Evolutionary conservation across 2,888 invertebrate species (phyloP).

Genomic region (Ernsta delagoae): DNA sequence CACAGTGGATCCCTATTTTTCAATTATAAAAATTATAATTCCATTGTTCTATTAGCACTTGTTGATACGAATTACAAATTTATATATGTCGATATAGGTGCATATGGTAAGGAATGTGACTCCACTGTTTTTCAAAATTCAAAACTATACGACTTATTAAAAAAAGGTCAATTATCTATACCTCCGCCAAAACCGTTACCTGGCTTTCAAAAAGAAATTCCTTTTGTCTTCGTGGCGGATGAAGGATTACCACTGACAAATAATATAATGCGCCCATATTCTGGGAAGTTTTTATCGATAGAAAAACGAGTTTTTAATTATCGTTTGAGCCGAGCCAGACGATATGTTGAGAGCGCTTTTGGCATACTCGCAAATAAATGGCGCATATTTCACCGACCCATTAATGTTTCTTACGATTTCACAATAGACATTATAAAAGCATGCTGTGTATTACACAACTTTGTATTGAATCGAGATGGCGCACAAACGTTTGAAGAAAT

Average conservation of each 20-base stretch:
- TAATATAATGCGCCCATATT: conserved; percentile 36
- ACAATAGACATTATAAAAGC: conserved; percentile 5
- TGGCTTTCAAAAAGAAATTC: conserved; percentile 9
- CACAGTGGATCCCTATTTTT: conserved; percentile 46
- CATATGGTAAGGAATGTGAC: conserved; percentile 38
- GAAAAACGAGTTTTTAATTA: conserved; percentile 36
- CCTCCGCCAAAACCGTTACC: conserved; percentile 22
- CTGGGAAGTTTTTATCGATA: conserved; percentile 27
- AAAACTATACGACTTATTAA: conserved; percentile 9
- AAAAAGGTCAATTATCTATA: conserved; percentile 28
- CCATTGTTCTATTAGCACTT: conserved; percentile 46
- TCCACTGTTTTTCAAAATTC: conserved; percentile 19
- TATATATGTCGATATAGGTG: conserved; percentile 41
- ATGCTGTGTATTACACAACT: conserved; percentile 7
- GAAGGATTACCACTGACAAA: conserved; percentile 38
- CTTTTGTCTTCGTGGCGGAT: conserved; percentile 36
- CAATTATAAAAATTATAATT: conserved; percentile 45
- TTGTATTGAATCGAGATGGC: conserved; percentile 6
- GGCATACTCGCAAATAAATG: conserved; percentile 39
- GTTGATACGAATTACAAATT: conserved; percentile 46
- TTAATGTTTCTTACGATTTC: conserved; percentile 7
- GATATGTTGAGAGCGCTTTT: conserved; percentile 38
- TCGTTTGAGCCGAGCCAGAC: conserved; percentile 35
- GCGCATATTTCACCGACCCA: conserved; percentile 34
- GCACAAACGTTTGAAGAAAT: conserved; percentile 1